A percentile compares a stretch with the other conserved stretches of the same genome.
phyloP scores from a whole-genome alignment of 2,797 vertebrate species.

The Sebastes minor region DNA sequence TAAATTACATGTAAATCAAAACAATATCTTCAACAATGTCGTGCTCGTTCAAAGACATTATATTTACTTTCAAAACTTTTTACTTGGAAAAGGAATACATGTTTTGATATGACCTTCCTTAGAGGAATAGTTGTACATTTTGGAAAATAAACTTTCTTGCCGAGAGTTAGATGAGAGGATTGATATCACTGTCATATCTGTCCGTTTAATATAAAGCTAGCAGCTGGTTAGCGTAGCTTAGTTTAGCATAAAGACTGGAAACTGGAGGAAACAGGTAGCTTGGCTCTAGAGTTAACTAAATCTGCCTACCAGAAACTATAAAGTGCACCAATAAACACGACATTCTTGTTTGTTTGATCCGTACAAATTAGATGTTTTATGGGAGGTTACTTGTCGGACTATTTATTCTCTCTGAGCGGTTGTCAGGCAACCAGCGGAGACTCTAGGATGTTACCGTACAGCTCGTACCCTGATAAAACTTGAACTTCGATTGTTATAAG shows the following conservation, averaged over 20 bases:
- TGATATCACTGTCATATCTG: not conserved
- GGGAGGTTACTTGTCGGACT: not conserved
- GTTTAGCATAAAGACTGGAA: not conserved
- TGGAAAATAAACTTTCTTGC: not conserved
- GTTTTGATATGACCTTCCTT: not conserved
- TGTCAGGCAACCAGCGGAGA: not conserved
- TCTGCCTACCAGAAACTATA: not conserved
- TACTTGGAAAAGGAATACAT: not conserved
- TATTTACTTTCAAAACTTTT: not conserved
- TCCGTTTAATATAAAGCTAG: not conserved
- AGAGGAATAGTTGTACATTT: not conserved
- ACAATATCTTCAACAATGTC: not conserved
- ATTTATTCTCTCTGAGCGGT: not conserved
- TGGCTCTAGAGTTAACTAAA: not conserved
- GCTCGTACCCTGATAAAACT: not conserved
- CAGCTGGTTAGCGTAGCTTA: not conserved
- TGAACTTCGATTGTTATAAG: not conserved
- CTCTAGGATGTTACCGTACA: not conserved
- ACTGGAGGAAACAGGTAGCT: not conserved
- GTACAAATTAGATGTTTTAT: not conserved
- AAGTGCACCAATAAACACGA: not conserved
- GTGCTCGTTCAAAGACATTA: not conserved
- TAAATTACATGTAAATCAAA: slow-evolving; percentile 7
- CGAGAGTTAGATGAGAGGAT: not conserved
- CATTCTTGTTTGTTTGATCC: not conserved